These are phyloP conservation scores for Erpornis zantholeuca DNA, from an alignment of 2,113 vertebrate species.

Conservation along the genomic window DNA sequence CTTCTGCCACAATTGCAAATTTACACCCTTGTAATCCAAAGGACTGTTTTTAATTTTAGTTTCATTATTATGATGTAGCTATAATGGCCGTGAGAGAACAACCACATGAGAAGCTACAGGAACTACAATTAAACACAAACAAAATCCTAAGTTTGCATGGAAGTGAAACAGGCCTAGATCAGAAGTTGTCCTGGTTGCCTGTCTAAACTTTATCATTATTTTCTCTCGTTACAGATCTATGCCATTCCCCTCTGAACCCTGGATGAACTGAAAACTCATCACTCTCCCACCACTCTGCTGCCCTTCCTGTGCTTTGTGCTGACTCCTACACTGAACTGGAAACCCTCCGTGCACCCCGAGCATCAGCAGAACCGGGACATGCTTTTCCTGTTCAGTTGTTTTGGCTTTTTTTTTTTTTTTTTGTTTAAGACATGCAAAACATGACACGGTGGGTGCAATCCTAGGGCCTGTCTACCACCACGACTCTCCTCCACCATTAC, in stretches of 20 bases:
- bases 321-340: background rate
- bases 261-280: background rate
- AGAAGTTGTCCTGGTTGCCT: background rate
- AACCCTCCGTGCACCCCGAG: background rate
- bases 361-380: background rate
- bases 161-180: background rate
- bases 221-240: background rate
- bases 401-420: too few species aligned
- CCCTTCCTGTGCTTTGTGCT: background rate
- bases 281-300: background rate
- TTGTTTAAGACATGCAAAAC: background rate
- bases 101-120: background rate
- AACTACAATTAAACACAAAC: background rate
- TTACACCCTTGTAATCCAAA: background rate
- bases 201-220: background rate
- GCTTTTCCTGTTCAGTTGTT: background rate
- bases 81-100: rapidly evolving
- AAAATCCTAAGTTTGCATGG: background rate
- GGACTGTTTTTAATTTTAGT: background rate
- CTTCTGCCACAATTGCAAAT: background rate
- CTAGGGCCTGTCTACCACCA: background rate
- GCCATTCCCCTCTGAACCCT: background rate
- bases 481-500: background rate
- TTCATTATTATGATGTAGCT: background rate
- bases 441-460: background rate